Evolutionary conservation across 1,140 invertebrate genomes (phyloP).

Genomic region (Drosophila baimaii): DNA sequence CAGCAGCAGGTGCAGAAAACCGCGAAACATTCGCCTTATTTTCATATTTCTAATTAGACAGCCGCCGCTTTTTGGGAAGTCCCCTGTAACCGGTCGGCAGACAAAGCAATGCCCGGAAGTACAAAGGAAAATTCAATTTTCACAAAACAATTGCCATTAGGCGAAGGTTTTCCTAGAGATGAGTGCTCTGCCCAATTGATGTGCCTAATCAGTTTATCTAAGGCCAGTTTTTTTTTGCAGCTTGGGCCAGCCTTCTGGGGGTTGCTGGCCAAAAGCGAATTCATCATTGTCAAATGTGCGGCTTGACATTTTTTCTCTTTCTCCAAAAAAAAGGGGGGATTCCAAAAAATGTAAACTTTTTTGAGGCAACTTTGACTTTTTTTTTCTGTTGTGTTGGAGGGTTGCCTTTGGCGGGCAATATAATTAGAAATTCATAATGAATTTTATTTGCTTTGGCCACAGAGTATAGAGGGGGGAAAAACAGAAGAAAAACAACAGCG

Average conservation of each 20-base stretch:
- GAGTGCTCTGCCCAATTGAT: conserved; percentile 71
- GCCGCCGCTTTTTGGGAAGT: conserved; percentile 32
- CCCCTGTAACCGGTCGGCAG: conserved; percentile 25
- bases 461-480: conserved; percentile 15
- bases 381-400: conserved; percentile 20
- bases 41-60: conserved; percentile 76
- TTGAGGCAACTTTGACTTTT: conserved; percentile 51
- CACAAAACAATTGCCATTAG: conserved; percentile 79
- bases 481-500: conserved; percentile 34
- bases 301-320: conserved; percentile 72
- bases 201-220: conserved; percentile 81
- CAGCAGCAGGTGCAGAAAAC: conserved; percentile 76
- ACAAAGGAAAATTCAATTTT: conserved; percentile 80
- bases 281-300: conserved; percentile 79
- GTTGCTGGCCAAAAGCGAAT: conserved; percentile 64
- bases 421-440: conserved; percentile 84
- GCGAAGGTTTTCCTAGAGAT: conserved; percentile 35
- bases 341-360: conserved; percentile 67
- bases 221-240: conserved; percentile 31
- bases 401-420: conserved; percentile 56
- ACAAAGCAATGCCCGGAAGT: conserved; percentile 59
- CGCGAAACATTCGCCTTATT: conserved; percentile 71
- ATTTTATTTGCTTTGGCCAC: conserved; percentile 83
- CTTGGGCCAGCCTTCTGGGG: conserved; percentile 19
- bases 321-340: conserved; percentile 15